phyloP scores from a whole-genome alignment of 23 tunicate species.

The Halocynthia roretzi region DNA sequence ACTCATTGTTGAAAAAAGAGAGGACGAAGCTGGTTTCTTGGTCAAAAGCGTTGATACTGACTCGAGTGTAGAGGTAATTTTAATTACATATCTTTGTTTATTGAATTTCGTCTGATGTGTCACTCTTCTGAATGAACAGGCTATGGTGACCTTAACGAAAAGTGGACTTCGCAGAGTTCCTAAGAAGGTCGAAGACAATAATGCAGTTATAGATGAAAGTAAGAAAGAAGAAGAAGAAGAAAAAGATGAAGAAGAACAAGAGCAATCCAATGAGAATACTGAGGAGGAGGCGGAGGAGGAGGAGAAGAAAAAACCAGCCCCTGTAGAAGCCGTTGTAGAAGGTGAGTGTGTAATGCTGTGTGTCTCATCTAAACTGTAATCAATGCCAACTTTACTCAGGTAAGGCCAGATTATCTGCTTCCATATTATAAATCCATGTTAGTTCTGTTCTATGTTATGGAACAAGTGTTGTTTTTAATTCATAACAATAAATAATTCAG shows the following conservation, averaged over 20 bases:
- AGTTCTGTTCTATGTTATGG: no score
- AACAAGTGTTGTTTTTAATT: no score
- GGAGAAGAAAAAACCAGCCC: neutral
- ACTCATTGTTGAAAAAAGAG: conserved; percentile 17
- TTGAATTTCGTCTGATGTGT: no score
- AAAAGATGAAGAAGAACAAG: conserved; percentile 15
- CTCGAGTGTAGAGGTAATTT: conserved; percentile 26
- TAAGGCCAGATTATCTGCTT: no score
- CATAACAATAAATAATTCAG: no score
- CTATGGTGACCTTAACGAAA: no score
- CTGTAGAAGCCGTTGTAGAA: neutral
- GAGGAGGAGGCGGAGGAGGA: conserved; percentile 13
- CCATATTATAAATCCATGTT: no score
- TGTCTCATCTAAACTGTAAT: neutral
- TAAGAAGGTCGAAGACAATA: no score
- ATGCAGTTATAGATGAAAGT: no score
- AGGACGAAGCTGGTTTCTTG: conserved; percentile 65
- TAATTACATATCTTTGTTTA: neutral
- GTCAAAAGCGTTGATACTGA: conserved; percentile 29
- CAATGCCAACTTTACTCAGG: no score
- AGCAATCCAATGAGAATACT: neutral
- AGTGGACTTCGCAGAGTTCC: no score
- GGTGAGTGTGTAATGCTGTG: neutral
- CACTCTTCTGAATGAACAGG: no score
- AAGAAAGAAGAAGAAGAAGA: conserved; percentile 12